A percentile compares a stretch with the other conserved stretches of the same genome.
These are phyloP conservation scores for Arge pagana DNA, from an alignment of 2,888 invertebrate species.

Conservation along the genomic window DNA sequence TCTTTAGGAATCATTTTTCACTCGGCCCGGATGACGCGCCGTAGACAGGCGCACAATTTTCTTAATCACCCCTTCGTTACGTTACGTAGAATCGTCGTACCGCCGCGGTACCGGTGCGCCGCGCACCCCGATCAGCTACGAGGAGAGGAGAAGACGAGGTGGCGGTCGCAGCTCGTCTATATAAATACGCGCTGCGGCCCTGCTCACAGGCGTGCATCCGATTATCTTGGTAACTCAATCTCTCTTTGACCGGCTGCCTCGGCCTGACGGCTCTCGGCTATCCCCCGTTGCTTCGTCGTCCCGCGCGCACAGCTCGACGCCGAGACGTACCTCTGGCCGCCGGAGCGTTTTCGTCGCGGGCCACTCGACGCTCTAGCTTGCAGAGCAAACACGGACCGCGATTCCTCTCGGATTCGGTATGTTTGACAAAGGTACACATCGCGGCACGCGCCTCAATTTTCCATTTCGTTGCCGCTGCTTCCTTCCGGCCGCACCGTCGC, in stretches of 20 bases:
- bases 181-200: conserved; percentile 36
- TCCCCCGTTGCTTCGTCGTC: conserved; percentile 13
- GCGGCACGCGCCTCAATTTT: conserved; percentile 13
- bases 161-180: background rate
- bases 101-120: background rate
- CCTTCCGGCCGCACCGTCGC: background rate
- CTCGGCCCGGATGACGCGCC: too few species aligned
- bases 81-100: too few species aligned
- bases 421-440: conserved; percentile 17
- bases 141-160: background rate
- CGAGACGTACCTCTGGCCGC: too few species aligned
- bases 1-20: too few species aligned
- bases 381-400: background rate
- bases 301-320: too few species aligned
- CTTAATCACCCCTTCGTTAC: too few species aligned
- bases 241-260: too few species aligned
- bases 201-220: conserved; percentile 51
- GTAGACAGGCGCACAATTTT: too few species aligned
- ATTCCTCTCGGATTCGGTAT: conserved; percentile 16
- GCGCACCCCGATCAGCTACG: background rate
- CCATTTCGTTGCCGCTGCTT: background rate
- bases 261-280: conserved; percentile 20
- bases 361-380: background rate
- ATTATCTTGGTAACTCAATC: conserved; percentile 55
- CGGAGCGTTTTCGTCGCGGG: background rate